Evolutionary conservation across 2,888 invertebrate species (phyloP), one percentile per base, ranked within the genome.

Genomic region (Andrena chrysosceles): DNA sequence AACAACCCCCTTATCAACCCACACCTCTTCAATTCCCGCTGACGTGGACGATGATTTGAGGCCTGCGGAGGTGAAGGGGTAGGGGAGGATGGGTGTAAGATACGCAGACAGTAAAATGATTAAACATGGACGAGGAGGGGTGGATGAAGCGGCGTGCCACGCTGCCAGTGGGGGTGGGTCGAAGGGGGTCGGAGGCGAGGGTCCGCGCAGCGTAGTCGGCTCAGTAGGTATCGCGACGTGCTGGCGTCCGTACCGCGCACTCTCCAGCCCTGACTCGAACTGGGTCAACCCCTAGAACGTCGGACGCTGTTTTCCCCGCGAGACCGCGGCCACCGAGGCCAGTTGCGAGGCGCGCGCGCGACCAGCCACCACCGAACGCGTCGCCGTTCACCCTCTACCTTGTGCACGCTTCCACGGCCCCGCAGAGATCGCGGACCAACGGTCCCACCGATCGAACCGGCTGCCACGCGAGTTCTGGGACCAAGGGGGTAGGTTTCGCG

Each of bases 251-350:
- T 89, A 89, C 82, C 89, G 90, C 91, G 90, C 88, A 89, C 85
- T 90, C 91, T 86, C 90, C 87, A 78, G 83, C 84, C 77, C 78
- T 29, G 70, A 52, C 75, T 73, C 70, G 83, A 91, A 90, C 87
- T 91, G 89, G 90, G 91, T 91, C 91, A 91, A 84, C 87, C 87
- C 87, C 86, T 88, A 80, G 88, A 77, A 76, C 85, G 75, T 78
- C 88, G 52, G 70, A 49, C 49, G 52, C 77, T 68, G 70, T 74
- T 79, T 70, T 63, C 69, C 68, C 73, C 59, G 60, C 60, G 75
- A 54, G 66, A 67, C 67, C 52, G 67, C 31, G 56, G 64, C 62
- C 77, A 77, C 75, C 87, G 78, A 76, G 77, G 76, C 72, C 75
- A 86, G 87, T 87, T 75, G 81, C 87, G 77, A 73, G 70, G 85